Evolutionary conservation across 2,888 invertebrate genomes (phyloP).

Genomic region (Nephrotoma appendiculata): DNA sequence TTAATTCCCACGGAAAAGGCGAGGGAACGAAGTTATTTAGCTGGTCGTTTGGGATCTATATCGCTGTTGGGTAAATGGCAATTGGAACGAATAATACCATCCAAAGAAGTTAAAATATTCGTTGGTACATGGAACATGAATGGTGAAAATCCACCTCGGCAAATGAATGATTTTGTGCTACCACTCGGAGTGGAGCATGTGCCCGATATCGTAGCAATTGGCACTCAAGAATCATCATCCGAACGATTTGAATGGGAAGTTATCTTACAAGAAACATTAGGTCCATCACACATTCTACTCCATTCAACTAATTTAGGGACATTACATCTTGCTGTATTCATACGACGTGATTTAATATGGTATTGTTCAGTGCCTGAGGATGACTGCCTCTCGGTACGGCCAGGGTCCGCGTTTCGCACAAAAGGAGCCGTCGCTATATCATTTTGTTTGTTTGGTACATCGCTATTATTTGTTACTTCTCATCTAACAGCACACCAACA

Average conservation of each 20-base stretch:
- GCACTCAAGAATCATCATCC: slow-evolving; percentile 85
- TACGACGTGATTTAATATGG: slow-evolving; percentile 89
- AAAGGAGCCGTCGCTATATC: slow-evolving; percentile 92
- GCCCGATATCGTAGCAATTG: slow-evolving; percentile 82
- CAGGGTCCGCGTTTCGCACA: slow-evolving; percentile 79
- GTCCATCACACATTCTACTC: slow-evolving; percentile 82
- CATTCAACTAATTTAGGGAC: slow-evolving; percentile 78
- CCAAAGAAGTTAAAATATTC: slow-evolving; percentile 72
- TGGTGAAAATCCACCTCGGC: slow-evolving; percentile 69
- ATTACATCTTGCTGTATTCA: slow-evolving; percentile 73
- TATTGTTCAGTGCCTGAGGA: slow-evolving; percentile 89
- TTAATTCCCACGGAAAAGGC: slow-evolving; percentile 72
- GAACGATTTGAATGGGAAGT: slow-evolving; percentile 83
- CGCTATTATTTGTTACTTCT: slow-evolving; percentile 87
- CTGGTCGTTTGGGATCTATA: slow-evolving; percentile 64
- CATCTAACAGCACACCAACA: slow-evolving; percentile 90
- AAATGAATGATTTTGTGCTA: slow-evolving; percentile 79
- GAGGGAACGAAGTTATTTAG: slow-evolving; percentile 64
- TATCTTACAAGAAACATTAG: slow-evolving; percentile 80
- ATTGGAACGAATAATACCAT: slow-evolving; percentile 72
- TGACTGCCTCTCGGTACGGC: slow-evolving; percentile 70
- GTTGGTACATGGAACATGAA: slow-evolving; percentile 97
- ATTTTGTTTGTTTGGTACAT: slow-evolving; percentile 88
- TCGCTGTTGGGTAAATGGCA: slow-evolving; percentile 73
- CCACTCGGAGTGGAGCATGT: slow-evolving; percentile 73